These are phyloP conservation scores for Tenthredo mesomela DNA, from an alignment of 2,888 invertebrate species.

Conservation along the genomic window DNA sequence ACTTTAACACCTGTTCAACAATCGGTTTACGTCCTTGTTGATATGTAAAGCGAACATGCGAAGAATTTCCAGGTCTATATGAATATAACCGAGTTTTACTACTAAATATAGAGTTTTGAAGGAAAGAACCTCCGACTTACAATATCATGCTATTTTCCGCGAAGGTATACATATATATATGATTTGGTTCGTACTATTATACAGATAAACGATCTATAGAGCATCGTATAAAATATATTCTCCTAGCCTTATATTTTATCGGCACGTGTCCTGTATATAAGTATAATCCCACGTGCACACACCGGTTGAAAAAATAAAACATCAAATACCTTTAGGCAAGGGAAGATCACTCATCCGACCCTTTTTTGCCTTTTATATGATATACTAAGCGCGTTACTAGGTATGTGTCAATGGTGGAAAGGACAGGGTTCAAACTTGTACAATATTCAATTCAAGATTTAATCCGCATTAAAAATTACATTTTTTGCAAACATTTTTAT, in stretches of 20 bases:
- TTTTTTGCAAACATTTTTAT: too few relatives aligned
- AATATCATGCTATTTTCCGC: not conserved
- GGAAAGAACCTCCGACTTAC: constrained; percentile 33
- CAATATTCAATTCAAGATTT: too few relatives aligned
- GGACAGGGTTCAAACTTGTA: too few relatives aligned
- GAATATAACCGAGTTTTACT: constrained; percentile 9
- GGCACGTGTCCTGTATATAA: constrained; percentile 30
- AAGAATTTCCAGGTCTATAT: constrained; percentile 21
- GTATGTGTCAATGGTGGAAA: not conserved
- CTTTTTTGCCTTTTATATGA: not conserved
- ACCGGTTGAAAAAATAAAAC: not conserved
- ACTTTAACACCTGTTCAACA: not conserved
- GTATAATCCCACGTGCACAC: constrained; percentile 17
- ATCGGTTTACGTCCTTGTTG: not conserved
- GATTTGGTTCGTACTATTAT: not conserved
- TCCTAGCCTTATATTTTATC: not conserved
- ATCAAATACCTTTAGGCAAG: not conserved
- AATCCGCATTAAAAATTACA: too few relatives aligned
- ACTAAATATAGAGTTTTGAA: constrained; percentile 28
- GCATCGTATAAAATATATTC: not conserved
- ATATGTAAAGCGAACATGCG: not conserved
- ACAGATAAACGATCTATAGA: constrained; percentile 2
- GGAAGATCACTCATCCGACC: not conserved
- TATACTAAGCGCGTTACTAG: not conserved
- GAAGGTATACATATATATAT: not conserved